Percentiles rank a stretch among this genome's conserved stretches.
Conservation (phyloP, 2,797 vertebrate genomes). For the Novumbra hubbsi region DNA sequence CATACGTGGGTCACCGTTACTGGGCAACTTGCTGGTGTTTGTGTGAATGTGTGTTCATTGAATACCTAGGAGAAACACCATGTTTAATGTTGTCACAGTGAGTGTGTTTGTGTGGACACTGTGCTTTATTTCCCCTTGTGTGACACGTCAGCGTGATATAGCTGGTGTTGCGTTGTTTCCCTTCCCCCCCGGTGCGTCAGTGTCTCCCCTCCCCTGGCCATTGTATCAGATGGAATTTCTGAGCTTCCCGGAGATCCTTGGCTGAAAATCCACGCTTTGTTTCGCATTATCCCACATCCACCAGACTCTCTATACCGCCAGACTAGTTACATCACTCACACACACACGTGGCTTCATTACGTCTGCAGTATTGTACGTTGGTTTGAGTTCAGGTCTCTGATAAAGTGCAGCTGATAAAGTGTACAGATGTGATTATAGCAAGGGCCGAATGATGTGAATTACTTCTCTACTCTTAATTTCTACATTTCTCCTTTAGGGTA, state of each 20-base stretch:
- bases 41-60: neutral
- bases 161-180: slow-evolving; percentile 47
- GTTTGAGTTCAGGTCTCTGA: slow-evolving; percentile 14
- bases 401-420: slow-evolving; percentile 30
- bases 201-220: slow-evolving; percentile 44
- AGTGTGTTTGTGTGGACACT: slow-evolving; percentile 21
- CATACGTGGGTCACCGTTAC: neutral
- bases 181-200: slow-evolving; percentile 56
- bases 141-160: slow-evolving; percentile 62
- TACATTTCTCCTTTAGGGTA: slow-evolving; percentile 37
- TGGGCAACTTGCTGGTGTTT: neutral
- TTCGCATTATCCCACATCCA: slow-evolving; percentile 56
- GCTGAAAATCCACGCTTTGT: slow-evolving; percentile 60
- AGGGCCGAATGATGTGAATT: slow-evolving; percentile 54
- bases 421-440: slow-evolving; percentile 55
- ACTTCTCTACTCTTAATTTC: slow-evolving; percentile 35
- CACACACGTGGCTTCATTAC: slow-evolving; percentile 14
- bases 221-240: slow-evolving; percentile 70
- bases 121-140: slow-evolving; percentile 20
- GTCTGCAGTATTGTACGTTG: neutral
- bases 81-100: neutral
- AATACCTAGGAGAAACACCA: neutral
- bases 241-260: slow-evolving; percentile 72
- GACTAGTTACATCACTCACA: neutral
- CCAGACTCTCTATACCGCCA: slow-evolving; percentile 44